Percentiles rank a stretch among this genome's conserved stretches.
phyloP scores from a whole-genome alignment of 2,888 invertebrate genomes.

The Nomada hirtipes region DNA sequence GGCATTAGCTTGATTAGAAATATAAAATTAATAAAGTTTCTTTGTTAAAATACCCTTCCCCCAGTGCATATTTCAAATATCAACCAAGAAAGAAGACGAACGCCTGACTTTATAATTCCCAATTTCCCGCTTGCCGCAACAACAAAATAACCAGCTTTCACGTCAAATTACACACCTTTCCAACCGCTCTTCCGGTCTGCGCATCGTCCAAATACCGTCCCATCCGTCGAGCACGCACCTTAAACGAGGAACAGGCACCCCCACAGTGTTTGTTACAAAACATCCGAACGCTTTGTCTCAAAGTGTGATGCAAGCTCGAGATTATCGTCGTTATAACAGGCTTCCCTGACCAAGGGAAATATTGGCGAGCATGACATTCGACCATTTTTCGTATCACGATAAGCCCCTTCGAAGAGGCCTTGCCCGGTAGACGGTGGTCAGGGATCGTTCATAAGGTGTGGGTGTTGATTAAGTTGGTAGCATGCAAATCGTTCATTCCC shows the following conservation, averaged over 20 bases:
- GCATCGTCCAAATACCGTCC: neutral
- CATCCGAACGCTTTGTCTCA: slow-evolving; percentile 35
- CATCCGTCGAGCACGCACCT: neutral
- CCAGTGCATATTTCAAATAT: no score
- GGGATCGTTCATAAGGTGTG: slow-evolving; percentile 76
- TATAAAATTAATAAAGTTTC: no score
- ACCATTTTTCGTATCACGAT: slow-evolving; percentile 62
- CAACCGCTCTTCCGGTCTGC: neutral
- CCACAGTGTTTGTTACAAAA: slow-evolving; percentile 15
- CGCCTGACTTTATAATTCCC: no score
- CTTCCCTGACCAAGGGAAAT: slow-evolving; percentile 31
- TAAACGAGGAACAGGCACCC: neutral
- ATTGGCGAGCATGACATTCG: slow-evolving; percentile 61
- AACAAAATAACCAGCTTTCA: slow-evolving; percentile 28
- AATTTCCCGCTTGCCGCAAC: no score
- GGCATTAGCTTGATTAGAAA: no score
- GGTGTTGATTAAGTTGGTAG: slow-evolving; percentile 82
- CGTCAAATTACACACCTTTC: slow-evolving; percentile 5
- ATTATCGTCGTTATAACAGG: slow-evolving; percentile 30
- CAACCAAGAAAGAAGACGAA: no score
- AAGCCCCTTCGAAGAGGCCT: slow-evolving; percentile 49
- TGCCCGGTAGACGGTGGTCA: slow-evolving; percentile 51
- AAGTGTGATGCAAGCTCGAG: slow-evolving; percentile 39
- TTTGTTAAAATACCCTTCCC: no score
- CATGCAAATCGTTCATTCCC: slow-evolving; percentile 80